phyloP scores from a whole-genome alignment of 2,888 invertebrate genomes.

The Xylocampa areola region DNA sequence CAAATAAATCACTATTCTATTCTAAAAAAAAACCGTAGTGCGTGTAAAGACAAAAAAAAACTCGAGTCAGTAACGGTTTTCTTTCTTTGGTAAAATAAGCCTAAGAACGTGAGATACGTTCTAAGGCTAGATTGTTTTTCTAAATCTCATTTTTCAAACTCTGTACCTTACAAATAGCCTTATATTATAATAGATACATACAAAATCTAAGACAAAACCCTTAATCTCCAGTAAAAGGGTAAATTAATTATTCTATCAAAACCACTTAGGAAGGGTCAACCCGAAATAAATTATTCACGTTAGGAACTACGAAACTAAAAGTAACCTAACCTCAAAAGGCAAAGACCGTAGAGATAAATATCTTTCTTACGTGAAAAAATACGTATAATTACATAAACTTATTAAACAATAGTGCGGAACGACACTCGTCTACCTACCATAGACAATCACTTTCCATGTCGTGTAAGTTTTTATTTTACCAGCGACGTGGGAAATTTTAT shows the following conservation, averaged over 20 bases:
- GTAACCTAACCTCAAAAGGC: slow-evolving; percentile 50
- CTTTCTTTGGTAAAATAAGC: too few relatives aligned
- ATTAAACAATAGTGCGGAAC: slow-evolving; percentile 63
- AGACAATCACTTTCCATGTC: slow-evolving; percentile 68
- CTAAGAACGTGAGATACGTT: too few relatives aligned
- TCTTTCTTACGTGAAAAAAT: slow-evolving; percentile 52
- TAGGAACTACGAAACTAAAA: slow-evolving; percentile 22
- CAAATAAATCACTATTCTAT: too few relatives aligned
- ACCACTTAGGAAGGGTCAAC: slow-evolving; percentile 44
- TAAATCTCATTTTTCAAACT: too few relatives aligned
- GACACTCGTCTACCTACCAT: slow-evolving; percentile 43
- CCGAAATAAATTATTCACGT: slow-evolving; percentile 25
- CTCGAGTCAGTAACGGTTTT: too few relatives aligned
- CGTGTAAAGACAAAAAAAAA: too few relatives aligned
- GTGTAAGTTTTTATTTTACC: slow-evolving; percentile 59
- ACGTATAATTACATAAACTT: slow-evolving; percentile 57
- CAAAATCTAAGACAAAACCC: slow-evolving; percentile 8
- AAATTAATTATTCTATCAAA: slow-evolving; percentile 45
- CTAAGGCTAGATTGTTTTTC: too few relatives aligned
- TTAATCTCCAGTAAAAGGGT: slow-evolving; percentile 34
- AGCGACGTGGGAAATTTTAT: slow-evolving; percentile 64
- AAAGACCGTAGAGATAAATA: slow-evolving; percentile 48
- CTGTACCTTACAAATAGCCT: too few relatives aligned
- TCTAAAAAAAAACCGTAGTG: too few relatives aligned
- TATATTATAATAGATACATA: background rate